phyloP scores from a whole-genome alignment of 2,888 invertebrate genomes.

The Chymomyza procnemis region DNA sequence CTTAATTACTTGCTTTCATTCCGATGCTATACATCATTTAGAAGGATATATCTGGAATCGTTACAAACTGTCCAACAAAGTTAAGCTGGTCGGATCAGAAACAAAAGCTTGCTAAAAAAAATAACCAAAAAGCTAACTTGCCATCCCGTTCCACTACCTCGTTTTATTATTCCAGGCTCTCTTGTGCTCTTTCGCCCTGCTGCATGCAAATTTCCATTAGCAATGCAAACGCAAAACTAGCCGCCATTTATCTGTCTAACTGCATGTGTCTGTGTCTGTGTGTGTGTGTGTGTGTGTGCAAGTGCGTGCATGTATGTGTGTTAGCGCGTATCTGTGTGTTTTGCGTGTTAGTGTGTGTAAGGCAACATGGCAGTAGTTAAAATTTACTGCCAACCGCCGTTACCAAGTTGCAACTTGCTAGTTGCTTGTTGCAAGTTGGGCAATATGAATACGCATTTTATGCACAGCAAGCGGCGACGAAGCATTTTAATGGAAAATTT shows the following conservation, averaged over 20 bases:
- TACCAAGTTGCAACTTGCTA: conserved; percentile 58
- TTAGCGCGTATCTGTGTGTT: neutral
- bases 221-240: conserved; percentile 73
- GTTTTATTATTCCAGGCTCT: neutral
- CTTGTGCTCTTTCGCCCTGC: conserved; percentile 36
- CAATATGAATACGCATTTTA: conserved; percentile 72
- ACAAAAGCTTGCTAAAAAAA: neutral
- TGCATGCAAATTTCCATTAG: conserved; percentile 71
- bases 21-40: neutral
- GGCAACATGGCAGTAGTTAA: conserved; percentile 63
- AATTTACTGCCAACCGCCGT: conserved; percentile 64
- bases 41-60: neutral
- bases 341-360: conserved; percentile 32
- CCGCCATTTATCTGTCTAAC: conserved; percentile 70
- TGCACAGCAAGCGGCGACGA: conserved; percentile 30
- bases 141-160: neutral
- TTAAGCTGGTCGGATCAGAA: neutral
- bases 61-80: neutral
- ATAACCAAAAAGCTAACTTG: neutral
- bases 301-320: conserved; percentile 32
- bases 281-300: neutral
- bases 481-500: conserved; percentile 68
- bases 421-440: conserved; percentile 34
- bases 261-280: conserved; percentile 26
- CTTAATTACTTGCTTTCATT: neutral